These are phyloP conservation scores for Tetragonula carbonaria DNA, from an alignment of 2,888 invertebrate genomes.

Conservation along the genomic window DNA sequence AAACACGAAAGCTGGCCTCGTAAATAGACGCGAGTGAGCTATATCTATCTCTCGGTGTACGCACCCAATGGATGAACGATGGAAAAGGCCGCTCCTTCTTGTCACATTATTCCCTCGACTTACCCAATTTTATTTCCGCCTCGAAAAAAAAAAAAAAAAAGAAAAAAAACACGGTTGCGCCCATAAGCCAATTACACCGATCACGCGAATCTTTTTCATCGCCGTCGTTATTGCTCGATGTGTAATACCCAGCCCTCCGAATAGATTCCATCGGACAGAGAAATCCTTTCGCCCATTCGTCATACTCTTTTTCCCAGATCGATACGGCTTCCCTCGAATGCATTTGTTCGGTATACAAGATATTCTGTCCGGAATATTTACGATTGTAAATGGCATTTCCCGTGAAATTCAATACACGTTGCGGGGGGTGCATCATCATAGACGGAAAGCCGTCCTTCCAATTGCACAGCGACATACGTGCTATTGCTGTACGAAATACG, in stretches of 20 bases:
- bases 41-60: conserved; percentile 36
- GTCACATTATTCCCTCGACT: conserved; percentile 17
- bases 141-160: not conserved
- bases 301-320: not conserved
- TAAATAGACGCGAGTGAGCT: conserved; percentile 19
- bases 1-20: conserved; percentile 51
- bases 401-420: conserved; percentile 2
- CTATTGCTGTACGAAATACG: not conserved
- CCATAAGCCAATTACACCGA: conserved; percentile 3
- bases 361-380: not conserved
- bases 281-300: not conserved
- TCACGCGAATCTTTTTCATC: conserved; percentile 2
- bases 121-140: conserved; percentile 16
- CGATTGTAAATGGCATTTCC: not conserved
- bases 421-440: not conserved
- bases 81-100: conserved; percentile 52
- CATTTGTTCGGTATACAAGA: not conserved
- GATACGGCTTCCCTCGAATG: not conserved
- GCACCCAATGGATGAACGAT: conserved; percentile 28
- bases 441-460: not conserved
- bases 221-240: not conserved
- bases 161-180: not conserved
- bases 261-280: not conserved
- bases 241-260: not conserved
- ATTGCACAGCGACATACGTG: no score